Percentiles rank a stretch among this genome's conserved stretches.
Conservation (phyloP, 2,888 invertebrate genomes). For the Sericinus montela region DNA sequence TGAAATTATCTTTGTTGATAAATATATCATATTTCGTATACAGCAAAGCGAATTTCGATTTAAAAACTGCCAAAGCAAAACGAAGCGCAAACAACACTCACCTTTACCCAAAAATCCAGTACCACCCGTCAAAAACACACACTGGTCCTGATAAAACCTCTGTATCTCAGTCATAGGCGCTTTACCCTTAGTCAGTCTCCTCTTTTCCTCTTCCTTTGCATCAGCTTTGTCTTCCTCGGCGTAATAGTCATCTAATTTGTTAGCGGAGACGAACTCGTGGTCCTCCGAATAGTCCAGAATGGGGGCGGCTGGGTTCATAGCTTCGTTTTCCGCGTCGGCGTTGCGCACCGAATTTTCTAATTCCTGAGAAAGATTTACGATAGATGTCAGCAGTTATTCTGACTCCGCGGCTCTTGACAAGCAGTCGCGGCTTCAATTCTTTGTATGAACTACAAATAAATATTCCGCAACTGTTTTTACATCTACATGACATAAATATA, state of each 20-base stretch:
- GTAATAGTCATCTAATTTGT: conserved; percentile 68
- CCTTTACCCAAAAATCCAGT: conserved; percentile 74
- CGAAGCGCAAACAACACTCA: conserved; percentile 39
- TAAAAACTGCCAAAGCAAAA: conserved; percentile 10
- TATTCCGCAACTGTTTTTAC: too few relatives aligned
- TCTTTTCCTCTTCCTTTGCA: conserved; percentile 67
- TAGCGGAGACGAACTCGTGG: conserved; percentile 72
- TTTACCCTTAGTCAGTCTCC: conserved; percentile 67
- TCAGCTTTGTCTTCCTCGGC: conserved; percentile 64
- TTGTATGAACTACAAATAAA: too few relatives aligned
- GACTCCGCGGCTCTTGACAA: too few relatives aligned
- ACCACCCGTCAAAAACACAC: conserved; percentile 71
- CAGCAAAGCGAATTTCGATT: too few relatives aligned
- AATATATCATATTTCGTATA: too few relatives aligned
- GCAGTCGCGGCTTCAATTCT: too few relatives aligned
- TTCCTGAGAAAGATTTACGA: conserved; percentile 39
- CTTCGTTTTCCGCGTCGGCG: conserved; percentile 55
- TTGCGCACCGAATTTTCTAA: conserved; percentile 56
- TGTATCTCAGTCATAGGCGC: conserved; percentile 55
- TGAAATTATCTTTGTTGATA: too few relatives aligned
- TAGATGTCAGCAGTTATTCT: not conserved
- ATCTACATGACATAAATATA: too few relatives aligned
- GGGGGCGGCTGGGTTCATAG: conserved; percentile 62
- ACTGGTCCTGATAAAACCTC: conserved; percentile 61
- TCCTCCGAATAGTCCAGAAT: conserved; percentile 74